phyloP scores from a whole-genome alignment of 2,888 invertebrate genomes.

The Gastrophysa polygoni region DNA sequence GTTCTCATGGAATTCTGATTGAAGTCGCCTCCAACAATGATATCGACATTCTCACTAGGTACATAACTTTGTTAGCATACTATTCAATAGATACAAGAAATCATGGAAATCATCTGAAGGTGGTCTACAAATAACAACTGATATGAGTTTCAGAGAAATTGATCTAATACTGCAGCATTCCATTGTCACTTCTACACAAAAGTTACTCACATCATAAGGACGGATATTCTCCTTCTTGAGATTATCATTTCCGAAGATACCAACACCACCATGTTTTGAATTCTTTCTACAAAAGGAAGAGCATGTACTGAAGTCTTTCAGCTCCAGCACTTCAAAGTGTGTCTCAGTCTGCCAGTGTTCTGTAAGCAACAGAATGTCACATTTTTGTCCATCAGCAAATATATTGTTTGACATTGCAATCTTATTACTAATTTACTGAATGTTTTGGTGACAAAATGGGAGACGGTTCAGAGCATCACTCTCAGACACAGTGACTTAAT shows the following conservation, averaged over 20 bases:
- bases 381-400: background rate
- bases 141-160: slow-evolving; percentile 4
- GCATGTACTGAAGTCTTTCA: background rate
- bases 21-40: background rate
- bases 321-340: background rate
- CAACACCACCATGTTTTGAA: background rate
- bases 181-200: background rate
- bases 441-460: background rate
- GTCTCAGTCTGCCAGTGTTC: slow-evolving; percentile 2
- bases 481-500: background rate
- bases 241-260: background rate
- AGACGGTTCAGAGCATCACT: slow-evolving; percentile 2
- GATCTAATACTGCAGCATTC: slow-evolving; percentile 3
- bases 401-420: background rate
- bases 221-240: background rate
- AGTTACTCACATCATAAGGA: background rate
- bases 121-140: background rate
- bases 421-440: background rate
- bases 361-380: background rate
- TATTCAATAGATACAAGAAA: background rate
- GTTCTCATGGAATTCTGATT: background rate
- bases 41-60: background rate
- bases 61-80: background rate
- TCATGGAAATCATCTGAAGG: background rate
- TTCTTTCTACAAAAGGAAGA: background rate